Conservation (phyloP, 2,113 vertebrate species). For the Pogona vitticeps region DNA sequence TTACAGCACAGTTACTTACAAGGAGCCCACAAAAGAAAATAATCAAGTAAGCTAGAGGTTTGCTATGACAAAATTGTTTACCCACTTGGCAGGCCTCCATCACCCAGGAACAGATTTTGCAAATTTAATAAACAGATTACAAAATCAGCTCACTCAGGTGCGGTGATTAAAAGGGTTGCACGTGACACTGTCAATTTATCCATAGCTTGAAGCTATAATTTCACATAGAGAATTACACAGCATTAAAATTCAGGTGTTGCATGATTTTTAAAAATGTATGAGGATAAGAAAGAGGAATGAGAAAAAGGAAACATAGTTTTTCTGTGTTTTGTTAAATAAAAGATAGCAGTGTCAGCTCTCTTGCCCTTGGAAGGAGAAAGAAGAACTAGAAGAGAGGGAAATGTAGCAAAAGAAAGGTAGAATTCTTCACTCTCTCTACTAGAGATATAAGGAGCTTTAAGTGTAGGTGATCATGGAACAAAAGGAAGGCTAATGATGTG, state of each 20-base stretch:
- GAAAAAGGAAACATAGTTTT: neutral
- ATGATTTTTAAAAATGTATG: constrained; percentile 37
- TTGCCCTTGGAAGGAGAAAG: constrained; percentile 45
- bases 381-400: constrained; percentile 25
- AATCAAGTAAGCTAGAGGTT: neutral
- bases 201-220: constrained; percentile 11
- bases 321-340: constrained; percentile 19
- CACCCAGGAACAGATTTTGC: constrained; percentile 24
- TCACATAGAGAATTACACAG: constrained; percentile 34
- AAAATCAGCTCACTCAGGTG: constrained; percentile 34
- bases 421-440: constrained; percentile 12
- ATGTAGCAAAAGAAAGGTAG: constrained; percentile 19
- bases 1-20: neutral
- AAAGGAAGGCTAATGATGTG: too few species aligned
- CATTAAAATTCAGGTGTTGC: constrained; percentile 23
- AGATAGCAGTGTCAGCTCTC: constrained; percentile 12
- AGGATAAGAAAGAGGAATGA: constrained; percentile 27
- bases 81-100: constrained; percentile 29
- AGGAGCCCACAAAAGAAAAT: neutral
- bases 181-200: neutral
- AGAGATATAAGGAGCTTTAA: neutral
- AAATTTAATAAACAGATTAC: constrained; percentile 42
- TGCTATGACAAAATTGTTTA: constrained; percentile 19
- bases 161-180: constrained; percentile 28
- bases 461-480: too few species aligned